These are phyloP conservation scores for Heptranchias perlo DNA, from an alignment of 2,113 vertebrate species.

Conservation along the genomic window DNA sequence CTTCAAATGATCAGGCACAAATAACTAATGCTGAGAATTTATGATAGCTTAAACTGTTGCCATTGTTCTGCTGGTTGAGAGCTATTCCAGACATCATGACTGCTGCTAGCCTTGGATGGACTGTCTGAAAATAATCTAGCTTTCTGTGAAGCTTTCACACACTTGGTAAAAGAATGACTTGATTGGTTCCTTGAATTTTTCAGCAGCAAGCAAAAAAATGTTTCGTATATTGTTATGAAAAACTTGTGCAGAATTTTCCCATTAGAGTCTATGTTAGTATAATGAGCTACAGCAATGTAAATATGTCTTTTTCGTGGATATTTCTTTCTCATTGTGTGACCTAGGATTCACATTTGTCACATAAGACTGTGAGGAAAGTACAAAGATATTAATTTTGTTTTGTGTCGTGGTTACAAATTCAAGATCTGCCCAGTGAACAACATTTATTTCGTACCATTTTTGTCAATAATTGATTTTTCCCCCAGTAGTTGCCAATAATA, in stretches of 20 bases:
- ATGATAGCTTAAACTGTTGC: constrained; percentile 10
- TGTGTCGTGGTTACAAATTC: neutral
- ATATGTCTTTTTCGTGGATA: too few relatives aligned
- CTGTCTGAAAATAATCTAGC: neutral
- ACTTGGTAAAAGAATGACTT: neutral
- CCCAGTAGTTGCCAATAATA: neutral
- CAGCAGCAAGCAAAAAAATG: neutral
- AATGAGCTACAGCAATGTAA: too few relatives aligned
- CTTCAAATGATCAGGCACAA: constrained; percentile 1
- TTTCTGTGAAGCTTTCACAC: neutral
- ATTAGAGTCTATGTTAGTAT: neutral
- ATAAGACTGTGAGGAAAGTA: neutral
- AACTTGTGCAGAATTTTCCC: neutral
- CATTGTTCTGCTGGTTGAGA: constrained; percentile 11
- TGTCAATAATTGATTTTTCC: neutral
- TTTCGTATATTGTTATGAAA: neutral
- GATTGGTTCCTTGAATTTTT: neutral
- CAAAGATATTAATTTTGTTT: neutral
- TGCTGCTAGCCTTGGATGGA: neutral
- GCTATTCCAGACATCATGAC: neutral
- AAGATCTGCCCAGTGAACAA: neutral
- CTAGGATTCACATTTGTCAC: too few relatives aligned
- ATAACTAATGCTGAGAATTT: neutral
- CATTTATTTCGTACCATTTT: neutral
- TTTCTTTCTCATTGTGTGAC: too few relatives aligned